Base-by-base conservation (phyloP, 1,140 invertebrate genomes). In the Heliconius hermathena region DNA sequence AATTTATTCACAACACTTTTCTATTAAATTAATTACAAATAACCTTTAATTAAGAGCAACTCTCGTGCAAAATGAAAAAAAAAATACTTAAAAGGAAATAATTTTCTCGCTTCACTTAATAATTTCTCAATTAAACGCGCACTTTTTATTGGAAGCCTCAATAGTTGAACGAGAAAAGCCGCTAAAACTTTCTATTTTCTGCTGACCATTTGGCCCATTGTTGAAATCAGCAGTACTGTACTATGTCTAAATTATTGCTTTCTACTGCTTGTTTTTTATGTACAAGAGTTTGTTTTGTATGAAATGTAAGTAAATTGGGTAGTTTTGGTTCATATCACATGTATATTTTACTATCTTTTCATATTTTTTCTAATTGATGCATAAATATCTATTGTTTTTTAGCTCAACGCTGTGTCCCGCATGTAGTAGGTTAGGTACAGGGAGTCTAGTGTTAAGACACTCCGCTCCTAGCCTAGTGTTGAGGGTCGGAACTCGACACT, bases 161-260 rank as follows among this genome's bases (percentile, higher is more conserved):
- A 66, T 66, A 66, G 60, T 66, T 26, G 60, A 26, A 66, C 22
- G 22, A 66, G 60, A 66, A 29, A 66, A 22, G 60, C 60, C 22
- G 60, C 60, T 66, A 66, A 26, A 66, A 66, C 60, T 66, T 66
- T 66, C 60, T 66, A 66, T 66, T 66, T 66, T 66, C 60, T 66
- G 60, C 60, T 66, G 60, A 66, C 60, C 60, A 66, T 66, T 66
- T 66, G 22, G 22, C 22, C 54, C 60, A 66, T 66, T 66, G 22
- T 66, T 29, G 60, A 66, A 22, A 66, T 66, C 22, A 26, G 57
- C 57, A 13, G n/a, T 66, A 66, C 18, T n/a, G n/a, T 29, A 66
- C 22, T 66, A 66, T 66, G 11, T 66, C n/a, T 29, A 66, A 66
- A 66, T 29, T 66, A 66, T 26, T 66, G 22, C 57, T 26, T 66